These are phyloP conservation scores for Thymallus thymallus DNA, from an alignment of 2,113 vertebrate genomes.

Conservation along the genomic window DNA sequence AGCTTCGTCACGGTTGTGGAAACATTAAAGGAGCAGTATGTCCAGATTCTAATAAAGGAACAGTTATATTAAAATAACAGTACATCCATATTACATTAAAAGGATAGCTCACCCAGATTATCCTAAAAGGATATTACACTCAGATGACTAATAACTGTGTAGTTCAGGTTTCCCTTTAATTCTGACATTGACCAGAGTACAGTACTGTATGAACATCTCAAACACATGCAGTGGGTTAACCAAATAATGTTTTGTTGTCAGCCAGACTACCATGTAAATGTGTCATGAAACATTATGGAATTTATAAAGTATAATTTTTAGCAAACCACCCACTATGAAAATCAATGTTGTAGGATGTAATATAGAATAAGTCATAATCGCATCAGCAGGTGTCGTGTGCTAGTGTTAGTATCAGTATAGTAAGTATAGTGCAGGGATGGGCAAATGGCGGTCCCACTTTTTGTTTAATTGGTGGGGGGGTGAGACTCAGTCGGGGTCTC, in stretches of 20 bases:
- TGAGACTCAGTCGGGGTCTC: too few relatives aligned
- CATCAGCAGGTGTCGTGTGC: not conserved
- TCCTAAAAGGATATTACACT: too few relatives aligned
- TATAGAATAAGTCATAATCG: not conserved
- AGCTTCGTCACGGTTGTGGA: constrained; percentile 9
- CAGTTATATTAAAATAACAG: not conserved
- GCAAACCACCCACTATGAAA: not conserved
- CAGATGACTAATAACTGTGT: too few relatives aligned
- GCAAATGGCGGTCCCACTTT: too few relatives aligned
- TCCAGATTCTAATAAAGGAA: not conserved
- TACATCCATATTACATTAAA: too few relatives aligned
- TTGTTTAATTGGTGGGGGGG: too few relatives aligned
- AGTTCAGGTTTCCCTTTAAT: too few relatives aligned
- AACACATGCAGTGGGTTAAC: not conserved
- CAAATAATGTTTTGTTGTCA: not conserved
- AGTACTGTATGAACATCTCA: too few relatives aligned
- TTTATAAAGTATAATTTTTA: not conserved
- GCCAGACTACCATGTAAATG: not conserved
- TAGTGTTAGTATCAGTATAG: not conserved
- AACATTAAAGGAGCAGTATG: not conserved
- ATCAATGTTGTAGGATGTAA: not conserved
- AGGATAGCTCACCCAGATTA: too few relatives aligned
- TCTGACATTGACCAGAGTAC: too few relatives aligned
- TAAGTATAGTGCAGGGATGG: not conserved
- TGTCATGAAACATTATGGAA: not conserved